Base-by-base conservation (phyloP, 1,140 invertebrate genomes). In the Drosophila tropicalis region DNA sequence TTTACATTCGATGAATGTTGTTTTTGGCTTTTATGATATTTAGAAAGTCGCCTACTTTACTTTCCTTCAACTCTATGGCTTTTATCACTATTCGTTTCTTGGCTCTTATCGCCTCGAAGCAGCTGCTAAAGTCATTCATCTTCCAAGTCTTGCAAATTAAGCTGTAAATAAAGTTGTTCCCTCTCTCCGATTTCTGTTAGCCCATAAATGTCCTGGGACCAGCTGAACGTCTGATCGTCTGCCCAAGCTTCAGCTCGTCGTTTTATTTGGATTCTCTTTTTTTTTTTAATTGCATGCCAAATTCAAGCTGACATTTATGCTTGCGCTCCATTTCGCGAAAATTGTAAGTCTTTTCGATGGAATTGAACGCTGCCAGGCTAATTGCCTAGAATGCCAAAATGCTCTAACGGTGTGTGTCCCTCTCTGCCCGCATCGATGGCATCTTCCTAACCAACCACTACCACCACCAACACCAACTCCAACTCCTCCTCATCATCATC, bases 301-400 rank as follows among this genome's bases (percentile, higher is more conserved):
- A 85, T 85, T 64, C 70, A 71, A 86, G 72, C 79, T 79, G 82
- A 87, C 83, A 87, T 86, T 86, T 86, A 86, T 86, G 79, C 79
- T 47, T 81, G 75, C 76, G 83, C 83, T 86, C 82, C 82, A 86
- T 87, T 86, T 87, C 51, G 57, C 74, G 29, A 41, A 60, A 81
- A 72, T 75, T 69, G 74, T 74, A 65, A 72, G 66, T 44, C 68
- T 61, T 51, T 47, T 51, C 61, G 47, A 65, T 72, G 62, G 65
- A 63, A 67, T 75, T 68, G 61, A 51, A n/a, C 63, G 40, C 67
- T 62, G 76, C 76, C 76, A 67, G 64, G 65, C 83, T 86, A 86
- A 86, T 86, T 86, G 83, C 79, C 62, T 22, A 82, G 79, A 86
- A 87, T 87, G 61, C 34, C 51, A 40, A 55, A 64, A 64, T 47